A percentile compares a stretch with the other conserved stretches of the same genome.
Conservation (phyloP, 2,113 vertebrate genomes). For the Cnemophilus loriae region DNA sequence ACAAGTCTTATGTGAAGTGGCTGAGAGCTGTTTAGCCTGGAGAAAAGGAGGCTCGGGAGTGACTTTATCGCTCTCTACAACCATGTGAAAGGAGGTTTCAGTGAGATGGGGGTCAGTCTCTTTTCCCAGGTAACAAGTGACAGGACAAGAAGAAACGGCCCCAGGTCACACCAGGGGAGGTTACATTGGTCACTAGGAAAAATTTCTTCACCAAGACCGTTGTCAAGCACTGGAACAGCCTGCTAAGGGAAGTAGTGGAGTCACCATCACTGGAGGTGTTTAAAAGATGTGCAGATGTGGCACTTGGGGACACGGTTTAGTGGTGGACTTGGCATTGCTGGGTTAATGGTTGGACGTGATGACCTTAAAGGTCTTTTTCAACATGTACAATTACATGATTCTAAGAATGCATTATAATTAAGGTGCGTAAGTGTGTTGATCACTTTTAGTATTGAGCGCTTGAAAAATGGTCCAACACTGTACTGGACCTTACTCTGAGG, state of each 20-base stretch:
- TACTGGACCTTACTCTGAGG: not conserved
- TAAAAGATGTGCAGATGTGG: not conserved
- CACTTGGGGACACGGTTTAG: not conserved
- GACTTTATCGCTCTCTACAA: fast-evolving
- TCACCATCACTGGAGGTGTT: not conserved
- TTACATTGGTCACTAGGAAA: not conserved
- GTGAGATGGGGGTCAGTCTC: fast-evolving
- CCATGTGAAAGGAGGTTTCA: not conserved
- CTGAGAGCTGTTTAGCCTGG: not conserved
- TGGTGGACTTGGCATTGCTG: not conserved
- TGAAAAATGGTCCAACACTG: not conserved
- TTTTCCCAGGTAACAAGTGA: too few relatives aligned
- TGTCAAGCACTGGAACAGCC: not conserved
- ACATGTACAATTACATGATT: not conserved
- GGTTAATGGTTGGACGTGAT: not conserved
- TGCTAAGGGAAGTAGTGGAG: not conserved
- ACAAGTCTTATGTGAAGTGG: fast-evolving
- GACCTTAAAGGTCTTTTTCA: not conserved
- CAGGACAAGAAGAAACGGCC: fast-evolving
- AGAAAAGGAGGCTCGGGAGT: not conserved
- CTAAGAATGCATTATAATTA: not conserved
- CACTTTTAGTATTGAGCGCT: not conserved
- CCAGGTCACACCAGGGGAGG: not conserved
- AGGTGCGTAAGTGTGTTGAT: not conserved
- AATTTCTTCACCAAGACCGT: fast-evolving